Evolutionary conservation across 2,888 invertebrate species (phyloP), one percentile per base, ranked within the genome.

Genomic region (Idaea straminata): DNA sequence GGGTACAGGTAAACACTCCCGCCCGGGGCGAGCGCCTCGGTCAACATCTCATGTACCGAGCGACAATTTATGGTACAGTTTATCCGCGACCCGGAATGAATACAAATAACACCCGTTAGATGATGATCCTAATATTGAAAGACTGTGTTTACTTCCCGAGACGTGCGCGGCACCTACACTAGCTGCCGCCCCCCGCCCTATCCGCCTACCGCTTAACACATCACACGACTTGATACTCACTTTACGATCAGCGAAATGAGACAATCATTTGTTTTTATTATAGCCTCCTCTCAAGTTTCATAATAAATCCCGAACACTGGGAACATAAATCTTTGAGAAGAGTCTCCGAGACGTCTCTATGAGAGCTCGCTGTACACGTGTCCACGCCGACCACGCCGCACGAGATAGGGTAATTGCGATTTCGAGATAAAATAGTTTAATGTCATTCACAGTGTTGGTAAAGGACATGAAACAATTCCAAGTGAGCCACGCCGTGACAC

Each of bases 1-100:
- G 63, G 57, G 66, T 60, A 47, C 47, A 47, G 47, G 47, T 47
- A 47, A 47, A 47, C 47, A 47, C 6, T 13, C 62, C 34, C 65
- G 66, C 65, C 58, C 63, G 58, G 16, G 59, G 15, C 34, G 13
- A 5, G 34, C 16, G 34, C 10, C 59, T 59, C 63, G 15, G 59
- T 59, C 59, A 59, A 59, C 59, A 59, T 34, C 6, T 59, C 59
- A 34, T 59, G 6, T 59, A 59, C 59, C 34, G 25, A 59, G 59
- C 10, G 25, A 25, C 59, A 34, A 59, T 59, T 59, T 59, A 59
- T 59, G 59, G 34, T 34, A 34, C 25, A 59, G 47, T 59, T 59
- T 59, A 59, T 59, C 59, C 59, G 59, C 34, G 34, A 59, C 16
- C 59, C 13, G 34, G n/a, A 59, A 16, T 58, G 59, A 59, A 59